phyloP scores from a whole-genome alignment of 2,797 vertebrate species.

The Xiphorhynchus erythropygius region DNA sequence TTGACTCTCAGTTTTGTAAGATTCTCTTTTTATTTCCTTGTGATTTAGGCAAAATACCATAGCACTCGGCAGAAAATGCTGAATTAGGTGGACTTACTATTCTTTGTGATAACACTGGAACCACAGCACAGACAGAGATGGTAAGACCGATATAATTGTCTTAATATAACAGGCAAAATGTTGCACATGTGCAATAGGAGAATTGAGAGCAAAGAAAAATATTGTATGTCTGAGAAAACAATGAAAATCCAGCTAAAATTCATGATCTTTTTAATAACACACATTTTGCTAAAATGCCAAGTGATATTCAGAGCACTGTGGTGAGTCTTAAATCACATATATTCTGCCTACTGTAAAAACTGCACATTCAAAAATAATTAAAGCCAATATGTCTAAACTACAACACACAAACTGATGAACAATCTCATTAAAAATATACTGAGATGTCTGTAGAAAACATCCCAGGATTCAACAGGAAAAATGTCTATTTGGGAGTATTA shows the following conservation, averaged over 20 bases:
- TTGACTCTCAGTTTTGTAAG: neutral
- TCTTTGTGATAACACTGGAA: neutral
- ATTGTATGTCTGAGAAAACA: slow-evolving; percentile 31
- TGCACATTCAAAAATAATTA: slow-evolving; percentile 67
- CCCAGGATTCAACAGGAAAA: slow-evolving; percentile 22
- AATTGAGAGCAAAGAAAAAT: slow-evolving; percentile 8
- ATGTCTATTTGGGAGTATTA: slow-evolving; percentile 22
- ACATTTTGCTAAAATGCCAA: slow-evolving; percentile 63
- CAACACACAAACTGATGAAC: slow-evolving; percentile 53
- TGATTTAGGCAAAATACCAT: neutral
- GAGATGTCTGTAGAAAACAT: slow-evolving; percentile 29
- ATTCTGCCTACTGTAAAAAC: slow-evolving; percentile 57
- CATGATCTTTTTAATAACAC: slow-evolving; percentile 52
- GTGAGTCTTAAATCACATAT: slow-evolving; percentile 51
- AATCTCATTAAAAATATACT: slow-evolving; percentile 65
- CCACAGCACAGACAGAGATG: neutral
- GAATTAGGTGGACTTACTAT: neutral
- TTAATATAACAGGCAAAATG: slow-evolving; percentile 43
- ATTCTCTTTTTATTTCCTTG: neutral
- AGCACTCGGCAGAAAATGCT: neutral
- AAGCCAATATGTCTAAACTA: slow-evolving; percentile 51
- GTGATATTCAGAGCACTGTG: slow-evolving; percentile 30
- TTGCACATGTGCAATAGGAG: slow-evolving; percentile 13
- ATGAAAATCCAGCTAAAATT: slow-evolving; percentile 59
- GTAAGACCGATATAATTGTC: slow-evolving; percentile 19